Percentiles rank a stretch among this genome's conserved stretches.
These are phyloP conservation scores for Anabas testudineus DNA, from an alignment of 2,797 vertebrate genomes.

Conservation along the genomic window DNA sequence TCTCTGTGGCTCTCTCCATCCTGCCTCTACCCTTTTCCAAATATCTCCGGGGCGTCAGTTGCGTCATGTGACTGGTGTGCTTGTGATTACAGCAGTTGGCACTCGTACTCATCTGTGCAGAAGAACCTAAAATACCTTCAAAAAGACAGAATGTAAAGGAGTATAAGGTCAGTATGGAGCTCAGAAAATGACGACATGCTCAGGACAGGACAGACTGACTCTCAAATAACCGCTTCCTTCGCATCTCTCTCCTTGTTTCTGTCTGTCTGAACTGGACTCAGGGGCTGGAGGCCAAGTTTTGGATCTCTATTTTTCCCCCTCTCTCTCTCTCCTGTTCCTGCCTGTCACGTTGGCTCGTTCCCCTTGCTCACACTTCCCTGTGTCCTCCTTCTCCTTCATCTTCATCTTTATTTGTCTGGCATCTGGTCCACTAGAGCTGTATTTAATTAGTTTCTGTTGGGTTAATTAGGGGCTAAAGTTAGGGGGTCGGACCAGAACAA, in stretches of 20 bases:
- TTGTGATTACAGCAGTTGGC: constrained; percentile 79
- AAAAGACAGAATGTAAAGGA: constrained; percentile 45
- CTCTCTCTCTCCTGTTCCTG: constrained; percentile 35
- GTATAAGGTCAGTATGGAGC: constrained; percentile 47
- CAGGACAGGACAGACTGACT: constrained; percentile 33
- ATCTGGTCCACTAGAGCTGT: constrained; percentile 80
- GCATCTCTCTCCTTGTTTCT: constrained; percentile 23
- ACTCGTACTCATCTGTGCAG: constrained; percentile 44
- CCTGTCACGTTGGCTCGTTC: constrained; percentile 56
- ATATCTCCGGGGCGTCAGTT: constrained; percentile 79
- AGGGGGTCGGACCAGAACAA: constrained; percentile 81
- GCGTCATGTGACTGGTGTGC: constrained; percentile 79
- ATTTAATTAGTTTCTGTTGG: constrained; percentile 88
- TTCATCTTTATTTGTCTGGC: constrained; percentile 53
- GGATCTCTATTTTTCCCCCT: constrained; percentile 18
- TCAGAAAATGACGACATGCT: constrained; percentile 13
- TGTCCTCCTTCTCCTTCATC: constrained; percentile 47
- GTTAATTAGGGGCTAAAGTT: constrained; percentile 87
- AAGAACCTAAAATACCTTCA: constrained; percentile 62
- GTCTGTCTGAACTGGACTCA: constrained; percentile 42
- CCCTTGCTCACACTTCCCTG: constrained; percentile 49
- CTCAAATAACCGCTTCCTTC: constrained; percentile 11
- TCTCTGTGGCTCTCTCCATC: constrained; percentile 54
- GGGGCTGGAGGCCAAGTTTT: constrained; percentile 58
- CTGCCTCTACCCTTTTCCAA: constrained; percentile 68